Percentiles rank a stretch among this genome's conserved stretches.
phyloP scores from a whole-genome alignment of 2,797 vertebrate species.

The Odontamblyopus lacepedii region DNA sequence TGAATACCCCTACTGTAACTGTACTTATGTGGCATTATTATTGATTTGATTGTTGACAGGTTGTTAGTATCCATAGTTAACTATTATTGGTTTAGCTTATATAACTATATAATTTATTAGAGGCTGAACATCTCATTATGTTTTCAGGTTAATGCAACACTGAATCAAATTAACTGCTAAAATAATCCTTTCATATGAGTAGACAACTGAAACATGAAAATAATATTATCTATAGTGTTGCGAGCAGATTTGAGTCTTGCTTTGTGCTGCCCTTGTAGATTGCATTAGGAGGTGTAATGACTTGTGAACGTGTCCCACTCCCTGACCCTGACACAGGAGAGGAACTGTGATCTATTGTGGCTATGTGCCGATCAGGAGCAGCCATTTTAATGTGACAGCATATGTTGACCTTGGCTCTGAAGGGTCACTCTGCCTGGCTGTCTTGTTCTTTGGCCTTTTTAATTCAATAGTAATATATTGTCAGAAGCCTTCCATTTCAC shows the following conservation, averaged over 20 bases:
- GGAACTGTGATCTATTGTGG: slow-evolving; percentile 72
- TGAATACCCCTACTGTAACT: too few species aligned
- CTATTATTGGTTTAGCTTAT: too few species aligned
- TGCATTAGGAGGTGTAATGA: slow-evolving; percentile 78
- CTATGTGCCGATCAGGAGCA: slow-evolving; percentile 51
- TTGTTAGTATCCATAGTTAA: not conserved
- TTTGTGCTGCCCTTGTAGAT: slow-evolving; percentile 74
- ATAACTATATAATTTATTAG: too few species aligned
- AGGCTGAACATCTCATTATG: not conserved
- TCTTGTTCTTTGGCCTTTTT: slow-evolving; percentile 37
- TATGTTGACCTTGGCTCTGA: slow-evolving; percentile 57
- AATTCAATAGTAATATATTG: slow-evolving; percentile 54
- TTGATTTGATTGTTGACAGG: not conserved
- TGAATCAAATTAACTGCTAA: not conserved
- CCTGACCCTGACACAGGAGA: slow-evolving; percentile 70
- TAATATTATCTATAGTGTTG: too few species aligned
- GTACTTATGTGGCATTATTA: too few species aligned
- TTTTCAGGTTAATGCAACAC: not conserved
- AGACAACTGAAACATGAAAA: not conserved
- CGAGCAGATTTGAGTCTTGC: slow-evolving; percentile 50
- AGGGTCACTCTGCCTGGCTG: slow-evolving; percentile 50
- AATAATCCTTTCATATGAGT: not conserved
- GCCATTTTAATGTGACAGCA: slow-evolving; percentile 71
- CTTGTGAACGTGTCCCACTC: slow-evolving; percentile 72
- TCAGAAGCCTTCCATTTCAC: not conserved